A percentile compares a stretch with the other conserved stretches of the same genome.
Evolutionary conservation across 1,140 invertebrate species (phyloP).

Genomic region (Drosophila equinoxialis): DNA sequence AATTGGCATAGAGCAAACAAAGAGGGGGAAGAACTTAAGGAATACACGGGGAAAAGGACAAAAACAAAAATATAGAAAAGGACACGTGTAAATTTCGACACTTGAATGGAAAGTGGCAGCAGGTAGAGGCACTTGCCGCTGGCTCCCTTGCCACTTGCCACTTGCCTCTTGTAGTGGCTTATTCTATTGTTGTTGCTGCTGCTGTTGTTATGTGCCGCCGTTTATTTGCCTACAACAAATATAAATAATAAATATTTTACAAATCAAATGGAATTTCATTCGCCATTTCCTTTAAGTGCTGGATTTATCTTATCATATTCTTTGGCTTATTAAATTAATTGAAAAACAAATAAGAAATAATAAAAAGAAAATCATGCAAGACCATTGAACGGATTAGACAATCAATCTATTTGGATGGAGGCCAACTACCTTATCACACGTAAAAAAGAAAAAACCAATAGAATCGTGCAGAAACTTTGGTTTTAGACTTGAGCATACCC

Average conservation of each 20-base stretch:
- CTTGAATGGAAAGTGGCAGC: slow-evolving; percentile 50
- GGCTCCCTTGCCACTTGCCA: too few relatives aligned
- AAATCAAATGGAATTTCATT: slow-evolving; percentile 51
- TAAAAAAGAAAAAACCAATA: background rate
- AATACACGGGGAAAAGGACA: background rate
- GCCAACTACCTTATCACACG: slow-evolving; percentile 13
- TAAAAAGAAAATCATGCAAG: slow-evolving; percentile 13
- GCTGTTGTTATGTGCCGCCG: slow-evolving; percentile 31
- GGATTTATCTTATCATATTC: slow-evolving; percentile 57
- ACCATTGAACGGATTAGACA: slow-evolving; percentile 45
- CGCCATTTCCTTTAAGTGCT: slow-evolving; percentile 29
- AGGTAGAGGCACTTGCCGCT: slow-evolving; percentile 5
- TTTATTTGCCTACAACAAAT: slow-evolving; percentile 49
- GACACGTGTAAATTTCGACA: slow-evolving; percentile 65
- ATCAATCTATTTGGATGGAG: slow-evolving; percentile 8
- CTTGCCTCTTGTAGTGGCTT: background rate
- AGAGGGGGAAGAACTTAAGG: slow-evolving; percentile 5
- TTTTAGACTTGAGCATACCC: background rate
- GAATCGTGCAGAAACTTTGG: background rate
- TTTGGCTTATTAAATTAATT: slow-evolving; percentile 71
- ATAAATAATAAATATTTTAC: slow-evolving; percentile 64
- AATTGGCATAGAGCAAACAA: slow-evolving; percentile 73
- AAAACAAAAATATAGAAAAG: slow-evolving; percentile 45
- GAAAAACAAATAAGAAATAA: slow-evolving; percentile 37
- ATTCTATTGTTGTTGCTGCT: slow-evolving; percentile 29